Base-by-base conservation (phyloP, 2,888 invertebrate genomes). In the Eumacrocentrus americanus region DNA sequence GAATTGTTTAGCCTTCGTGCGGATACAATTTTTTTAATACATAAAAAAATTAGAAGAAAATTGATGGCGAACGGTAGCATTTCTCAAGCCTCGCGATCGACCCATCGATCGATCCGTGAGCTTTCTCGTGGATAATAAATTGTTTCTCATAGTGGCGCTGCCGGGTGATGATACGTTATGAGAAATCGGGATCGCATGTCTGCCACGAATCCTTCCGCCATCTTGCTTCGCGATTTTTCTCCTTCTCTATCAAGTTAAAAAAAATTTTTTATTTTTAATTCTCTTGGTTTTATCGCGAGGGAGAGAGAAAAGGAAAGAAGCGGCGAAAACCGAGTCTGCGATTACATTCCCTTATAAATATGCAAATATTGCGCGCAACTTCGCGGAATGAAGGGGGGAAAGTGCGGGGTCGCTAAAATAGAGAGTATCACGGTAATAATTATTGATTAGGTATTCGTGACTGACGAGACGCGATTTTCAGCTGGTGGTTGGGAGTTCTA, bases 281-380 rank as follows among this genome's bases (percentile, higher is more conserved):
- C n/a, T 9, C 23, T 29, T 29, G 29, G 9, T 9, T 29, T 29
- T 29, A 6, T 29, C 9, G 29, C 4, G 29, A 29, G 29, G 29
- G 29, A 9, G 29, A 29, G 58, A 51, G 60, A 56, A 53, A 37
- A 60, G 62, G 63, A 46, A 54, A 55, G 46, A 74, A 76, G 70
- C 76, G 71, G 75, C 79, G 76, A 79, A 79, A 79, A 80, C 52
- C 76, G 71, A 77, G 75, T 75, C 77, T 74, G 77, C 80, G 76
- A 79, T 79, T 80, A 79, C 77, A 75, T 76, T 78, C 77, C 76
- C 79, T 79, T 78, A 80, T 79, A 79, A 80, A 80, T 80, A 80
- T 80, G 80, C 78, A 78, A 79, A 80, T 79, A 73, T 72, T 67
- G 70, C 67, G 71, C 72, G 70, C 72, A 70, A 70, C 65, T 70